Percentiles rank a stretch among this genome's conserved stretches.
Evolutionary conservation across 2,888 invertebrate species (phyloP).

Genomic region (Hypselothyrea guttata): DNA sequence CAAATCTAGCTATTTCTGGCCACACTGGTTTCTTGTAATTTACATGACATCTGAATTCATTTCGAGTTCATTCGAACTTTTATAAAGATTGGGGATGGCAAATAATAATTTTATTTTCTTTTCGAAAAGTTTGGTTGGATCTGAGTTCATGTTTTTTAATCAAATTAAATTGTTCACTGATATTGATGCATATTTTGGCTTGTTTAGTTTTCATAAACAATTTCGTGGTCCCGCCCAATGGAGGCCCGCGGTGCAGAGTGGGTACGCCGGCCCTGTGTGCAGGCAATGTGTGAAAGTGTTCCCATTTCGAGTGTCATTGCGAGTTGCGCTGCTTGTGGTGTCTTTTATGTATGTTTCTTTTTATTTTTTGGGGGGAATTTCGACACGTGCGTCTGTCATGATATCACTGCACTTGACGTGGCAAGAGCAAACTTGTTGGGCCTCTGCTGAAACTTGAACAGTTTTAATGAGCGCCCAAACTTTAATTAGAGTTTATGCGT

Average conservation of each 20-base stretch:
- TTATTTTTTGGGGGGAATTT: conserved; percentile 31
- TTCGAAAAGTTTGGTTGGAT: no score
- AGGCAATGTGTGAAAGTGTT: conserved; percentile 71
- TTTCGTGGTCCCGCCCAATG: no score
- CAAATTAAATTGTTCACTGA: no score
- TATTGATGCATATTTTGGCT: no score
- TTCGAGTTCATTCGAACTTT: no score
- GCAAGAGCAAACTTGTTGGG: conserved; percentile 24
- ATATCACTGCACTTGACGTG: conserved; percentile 67
- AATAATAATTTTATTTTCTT: conserved; percentile 33
- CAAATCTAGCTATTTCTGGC: no score
- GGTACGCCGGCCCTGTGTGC: conserved; percentile 19
- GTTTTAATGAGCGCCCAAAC: conserved; percentile 44
- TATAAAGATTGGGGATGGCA: no score
- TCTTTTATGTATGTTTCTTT: conserved; percentile 2
- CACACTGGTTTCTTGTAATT: no score
- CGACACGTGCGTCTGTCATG: conserved; percentile 32
- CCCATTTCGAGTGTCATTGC: conserved; percentile 68
- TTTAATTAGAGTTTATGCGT: conserved; percentile 41
- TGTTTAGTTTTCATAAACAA: no score
- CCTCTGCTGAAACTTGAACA: conserved; percentile 8
- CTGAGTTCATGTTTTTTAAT: no score
- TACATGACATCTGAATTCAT: no score
- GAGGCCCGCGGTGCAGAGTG: no score
- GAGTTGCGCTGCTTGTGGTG: conserved; percentile 33